Conservation (phyloP, 1,140 invertebrate genomes). For the Lepidurus apus region DNA sequence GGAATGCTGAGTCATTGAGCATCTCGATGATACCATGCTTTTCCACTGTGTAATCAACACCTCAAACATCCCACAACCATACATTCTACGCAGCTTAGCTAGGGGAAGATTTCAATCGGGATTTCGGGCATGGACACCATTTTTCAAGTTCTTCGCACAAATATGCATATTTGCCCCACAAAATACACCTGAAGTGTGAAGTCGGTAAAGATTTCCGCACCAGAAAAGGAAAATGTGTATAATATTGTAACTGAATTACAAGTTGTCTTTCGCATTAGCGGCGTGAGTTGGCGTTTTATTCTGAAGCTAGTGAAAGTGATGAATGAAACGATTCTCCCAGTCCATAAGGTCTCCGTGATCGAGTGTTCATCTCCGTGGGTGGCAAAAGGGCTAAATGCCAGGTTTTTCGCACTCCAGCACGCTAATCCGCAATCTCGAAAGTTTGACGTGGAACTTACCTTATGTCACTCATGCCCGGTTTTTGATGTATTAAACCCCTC, state of each 20-base stretch:
- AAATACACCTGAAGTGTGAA: no score
- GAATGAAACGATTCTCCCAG: neutral
- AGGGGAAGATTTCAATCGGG: no score
- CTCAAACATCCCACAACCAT: no score
- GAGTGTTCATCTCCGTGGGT: slow-evolving; percentile 14
- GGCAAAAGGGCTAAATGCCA: slow-evolving; percentile 10
- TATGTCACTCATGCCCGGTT: neutral
- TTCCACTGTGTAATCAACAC: no score
- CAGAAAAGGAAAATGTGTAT: neutral
- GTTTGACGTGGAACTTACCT: neutral
- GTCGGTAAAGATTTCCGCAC: no score
- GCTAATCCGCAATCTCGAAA: neutral
- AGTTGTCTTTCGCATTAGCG: neutral
- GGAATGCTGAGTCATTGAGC: no score
- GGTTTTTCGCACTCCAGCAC: neutral
- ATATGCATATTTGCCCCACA: no score
- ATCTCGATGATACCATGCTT: no score
- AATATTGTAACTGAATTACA: neutral
- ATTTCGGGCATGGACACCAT: no score
- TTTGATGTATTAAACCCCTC: neutral
- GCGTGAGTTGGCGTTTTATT: neutral
- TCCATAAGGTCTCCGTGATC: neutral
- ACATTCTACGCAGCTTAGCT: no score
- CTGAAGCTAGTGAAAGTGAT: neutral
- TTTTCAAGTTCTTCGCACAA: no score